Percentiles rank a stretch among this genome's conserved stretches.
These are phyloP conservation scores for Clamator glandarius DNA, from an alignment of 2,797 vertebrate species.

Conservation along the genomic window DNA sequence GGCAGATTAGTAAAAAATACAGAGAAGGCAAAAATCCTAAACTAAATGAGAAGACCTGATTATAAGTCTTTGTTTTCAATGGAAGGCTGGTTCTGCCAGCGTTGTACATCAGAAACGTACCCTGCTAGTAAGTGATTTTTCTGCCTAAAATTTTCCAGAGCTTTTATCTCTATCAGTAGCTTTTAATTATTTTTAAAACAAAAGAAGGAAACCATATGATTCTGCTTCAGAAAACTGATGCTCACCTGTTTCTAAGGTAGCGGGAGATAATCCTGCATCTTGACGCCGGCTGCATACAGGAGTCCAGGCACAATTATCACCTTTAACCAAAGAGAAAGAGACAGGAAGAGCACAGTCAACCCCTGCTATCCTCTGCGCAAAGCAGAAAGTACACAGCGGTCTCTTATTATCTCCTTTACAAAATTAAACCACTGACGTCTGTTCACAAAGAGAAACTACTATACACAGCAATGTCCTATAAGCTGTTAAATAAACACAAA, in stretches of 20 bases:
- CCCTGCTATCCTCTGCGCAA: not conserved
- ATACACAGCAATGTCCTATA: not conserved
- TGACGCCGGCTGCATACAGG: slow-evolving; percentile 71
- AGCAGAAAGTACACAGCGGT: not conserved
- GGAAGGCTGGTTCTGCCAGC: not conserved
- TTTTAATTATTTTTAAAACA: not conserved
- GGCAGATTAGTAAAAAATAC: not conserved
- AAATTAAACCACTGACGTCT: not conserved
- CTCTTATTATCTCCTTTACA: not conserved
- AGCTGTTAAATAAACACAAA: not conserved
- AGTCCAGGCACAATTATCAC: slow-evolving; percentile 75
- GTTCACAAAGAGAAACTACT: not conserved
- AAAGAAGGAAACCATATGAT: not conserved
- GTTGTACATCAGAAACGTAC: not conserved
- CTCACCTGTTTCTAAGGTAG: slow-evolving; percentile 82
- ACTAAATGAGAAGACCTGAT: not conserved
- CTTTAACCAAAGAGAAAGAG: slow-evolving; percentile 71
- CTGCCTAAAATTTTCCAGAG: not conserved
- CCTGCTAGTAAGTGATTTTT: not conserved
- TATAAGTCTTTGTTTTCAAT: not conserved
- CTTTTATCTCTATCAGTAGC: not conserved
- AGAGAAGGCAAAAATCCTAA: not conserved
- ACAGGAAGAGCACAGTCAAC: slow-evolving; percentile 25
- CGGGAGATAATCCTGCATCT: slow-evolving; percentile 75
- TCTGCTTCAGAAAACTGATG: not conserved